Evolutionary conservation across 2,888 invertebrate species (phyloP).

Genomic region (Acleris cristana): DNA sequence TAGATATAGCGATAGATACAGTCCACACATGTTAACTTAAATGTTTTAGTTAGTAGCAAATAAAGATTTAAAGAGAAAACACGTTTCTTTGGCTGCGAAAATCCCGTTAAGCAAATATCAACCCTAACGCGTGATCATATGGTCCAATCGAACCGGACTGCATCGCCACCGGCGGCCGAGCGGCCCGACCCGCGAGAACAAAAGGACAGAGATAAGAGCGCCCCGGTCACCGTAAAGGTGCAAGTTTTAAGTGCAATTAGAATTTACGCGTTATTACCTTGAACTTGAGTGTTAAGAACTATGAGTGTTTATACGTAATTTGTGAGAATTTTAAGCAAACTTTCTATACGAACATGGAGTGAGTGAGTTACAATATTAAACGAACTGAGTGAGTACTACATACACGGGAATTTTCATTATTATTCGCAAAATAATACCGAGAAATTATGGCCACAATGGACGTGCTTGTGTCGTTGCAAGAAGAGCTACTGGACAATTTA

Average conservation of each 20-base stretch:
- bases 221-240: background rate
- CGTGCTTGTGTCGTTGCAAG: background rate
- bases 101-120: background rate
- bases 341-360: background rate
- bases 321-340: background rate
- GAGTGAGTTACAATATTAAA: background rate
- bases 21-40: background rate
- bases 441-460: background rate
- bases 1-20: constrained; percentile 1
- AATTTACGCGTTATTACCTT: background rate
- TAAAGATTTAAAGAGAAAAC: background rate
- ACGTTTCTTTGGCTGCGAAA: background rate
- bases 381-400: background rate
- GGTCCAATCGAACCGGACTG: background rate
- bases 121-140: background rate
- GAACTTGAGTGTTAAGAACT: background rate
- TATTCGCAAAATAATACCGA: background rate
- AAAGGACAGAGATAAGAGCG: background rate
- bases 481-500: background rate
- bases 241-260: background rate
- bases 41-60: background rate
- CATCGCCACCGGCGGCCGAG: background rate
- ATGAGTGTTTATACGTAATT: background rate
- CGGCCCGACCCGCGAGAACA: background rate
- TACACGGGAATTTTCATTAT: background rate